Evolutionary conservation across 2,888 invertebrate genomes (phyloP).

Genomic region (Trimorus sp.): DNA sequence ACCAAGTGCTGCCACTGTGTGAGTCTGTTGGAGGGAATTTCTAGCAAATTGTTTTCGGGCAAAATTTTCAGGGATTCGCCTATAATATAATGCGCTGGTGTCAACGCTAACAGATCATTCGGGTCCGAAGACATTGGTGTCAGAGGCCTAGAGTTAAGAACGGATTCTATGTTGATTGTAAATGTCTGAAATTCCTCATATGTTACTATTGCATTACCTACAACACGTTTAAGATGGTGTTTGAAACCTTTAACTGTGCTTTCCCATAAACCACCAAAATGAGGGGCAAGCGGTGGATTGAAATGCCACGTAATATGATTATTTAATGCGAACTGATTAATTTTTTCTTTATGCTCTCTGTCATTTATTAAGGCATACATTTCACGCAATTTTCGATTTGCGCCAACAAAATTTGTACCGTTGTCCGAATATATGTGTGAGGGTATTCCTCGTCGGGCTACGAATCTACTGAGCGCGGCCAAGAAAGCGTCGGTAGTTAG

Average conservation of each 20-base stretch:
- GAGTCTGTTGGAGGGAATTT: constrained; percentile 43
- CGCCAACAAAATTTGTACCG: constrained; percentile 76
- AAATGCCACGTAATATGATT: constrained; percentile 55
- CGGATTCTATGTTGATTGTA: constrained; percentile 46
- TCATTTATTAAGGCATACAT: constrained; percentile 3
- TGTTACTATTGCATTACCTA: constrained; percentile 38
- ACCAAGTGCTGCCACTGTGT: constrained; percentile 46
- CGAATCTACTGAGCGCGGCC: constrained; percentile 72
- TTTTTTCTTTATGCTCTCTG: constrained; percentile 6
- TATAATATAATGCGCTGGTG: constrained; percentile 55
- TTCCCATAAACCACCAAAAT: constrained; percentile 61
- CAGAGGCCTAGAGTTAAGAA: constrained; percentile 47
- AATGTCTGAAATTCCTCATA: constrained; percentile 50
- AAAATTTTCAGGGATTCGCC: constrained; percentile 38
- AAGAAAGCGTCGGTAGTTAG: constrained; percentile 69
- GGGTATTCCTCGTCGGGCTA: constrained; percentile 71
- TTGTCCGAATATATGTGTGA: constrained; percentile 73
- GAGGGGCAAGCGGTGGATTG: constrained; percentile 43
- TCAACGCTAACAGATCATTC: constrained; percentile 40
- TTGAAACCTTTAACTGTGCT: constrained; percentile 36
- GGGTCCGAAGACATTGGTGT: constrained; percentile 45
- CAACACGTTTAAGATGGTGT: constrained; percentile 40
- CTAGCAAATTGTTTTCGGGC: constrained; percentile 21
- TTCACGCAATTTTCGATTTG: constrained; percentile 53
- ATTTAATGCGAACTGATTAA: constrained; percentile 3